Percentiles rank a stretch among this genome's conserved stretches.
These are phyloP conservation scores for Venustaconcha ellipsiformis DNA, from an alignment of 1,140 invertebrate genomes.

Conservation along the genomic window DNA sequence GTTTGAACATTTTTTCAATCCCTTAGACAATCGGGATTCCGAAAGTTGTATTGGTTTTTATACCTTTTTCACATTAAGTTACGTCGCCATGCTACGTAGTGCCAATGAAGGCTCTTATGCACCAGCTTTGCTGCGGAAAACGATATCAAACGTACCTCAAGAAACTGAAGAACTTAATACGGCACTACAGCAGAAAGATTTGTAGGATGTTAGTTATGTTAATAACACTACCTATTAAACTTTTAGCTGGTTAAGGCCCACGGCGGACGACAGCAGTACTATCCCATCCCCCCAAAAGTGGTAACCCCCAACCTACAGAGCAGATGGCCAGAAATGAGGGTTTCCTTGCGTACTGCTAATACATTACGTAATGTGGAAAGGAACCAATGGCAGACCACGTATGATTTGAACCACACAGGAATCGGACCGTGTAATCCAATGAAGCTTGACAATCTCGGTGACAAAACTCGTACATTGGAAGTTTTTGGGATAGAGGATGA, in stretches of 20 bases:
- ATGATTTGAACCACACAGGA: constrained; percentile 59
- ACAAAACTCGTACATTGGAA: constrained; percentile 46
- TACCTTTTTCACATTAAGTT: too few relatives aligned
- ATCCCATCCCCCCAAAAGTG: constrained; percentile 60
- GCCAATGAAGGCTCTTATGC: too few relatives aligned
- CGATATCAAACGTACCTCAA: too few relatives aligned
- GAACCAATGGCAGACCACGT: constrained; percentile 61
- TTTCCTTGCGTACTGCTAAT: constrained; percentile 49
- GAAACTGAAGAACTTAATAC: too few relatives aligned
- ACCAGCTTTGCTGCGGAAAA: too few relatives aligned
- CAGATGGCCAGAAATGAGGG: constrained; percentile 41
- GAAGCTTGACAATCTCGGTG: constrained; percentile 60
- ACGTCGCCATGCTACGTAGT: too few relatives aligned
- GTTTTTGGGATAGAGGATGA: constrained; percentile 54
- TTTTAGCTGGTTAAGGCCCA: constrained; percentile 53
- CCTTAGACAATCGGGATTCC: too few relatives aligned
- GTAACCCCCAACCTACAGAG: constrained; percentile 59
- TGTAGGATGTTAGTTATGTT: too few relatives aligned
- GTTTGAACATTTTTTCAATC: too few relatives aligned
- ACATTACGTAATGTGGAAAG: constrained; percentile 63
- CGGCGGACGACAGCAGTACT: constrained; percentile 54
- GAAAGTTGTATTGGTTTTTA: too few relatives aligned
- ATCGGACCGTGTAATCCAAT: constrained; percentile 61
- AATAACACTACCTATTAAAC: neutral
- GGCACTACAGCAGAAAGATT: too few relatives aligned